phyloP scores from a whole-genome alignment of 2,888 invertebrate species.

The Drosophila hamatofila region DNA sequence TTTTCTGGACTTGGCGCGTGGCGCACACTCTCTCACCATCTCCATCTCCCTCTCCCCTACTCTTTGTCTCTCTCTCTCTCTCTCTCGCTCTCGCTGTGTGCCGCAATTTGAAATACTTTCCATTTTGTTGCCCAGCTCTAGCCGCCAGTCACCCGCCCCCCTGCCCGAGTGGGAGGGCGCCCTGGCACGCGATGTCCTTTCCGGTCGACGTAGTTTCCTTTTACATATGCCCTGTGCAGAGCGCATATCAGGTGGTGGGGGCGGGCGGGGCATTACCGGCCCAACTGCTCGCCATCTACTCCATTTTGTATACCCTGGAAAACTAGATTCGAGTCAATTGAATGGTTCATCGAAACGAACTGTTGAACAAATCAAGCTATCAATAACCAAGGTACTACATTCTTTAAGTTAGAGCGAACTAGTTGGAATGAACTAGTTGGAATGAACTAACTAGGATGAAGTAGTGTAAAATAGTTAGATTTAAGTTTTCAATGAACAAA shows the following conservation, averaged over 20 bases:
- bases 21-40: slow-evolving; percentile 34
- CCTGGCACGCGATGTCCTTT: slow-evolving; percentile 84
- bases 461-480: too few species aligned
- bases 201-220: slow-evolving; percentile 79
- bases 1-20: slow-evolving; percentile 72
- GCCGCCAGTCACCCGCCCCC: slow-evolving; percentile 6
- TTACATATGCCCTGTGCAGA: slow-evolving; percentile 40
- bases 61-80: slow-evolving; percentile 3
- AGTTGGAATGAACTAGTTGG: background rate
- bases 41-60: background rate
- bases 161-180: slow-evolving; percentile 61
- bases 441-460: background rate
- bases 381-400: too few species aligned
- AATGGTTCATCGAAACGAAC: background rate
- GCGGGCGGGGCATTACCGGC: slow-evolving; percentile 5
- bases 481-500: too few species aligned
- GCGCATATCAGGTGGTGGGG: background rate
- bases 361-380: background rate
- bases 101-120: slow-evolving; percentile 79
- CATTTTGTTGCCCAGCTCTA: slow-evolving; percentile 65
- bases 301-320: slow-evolving; percentile 17
- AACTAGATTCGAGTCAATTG: background rate
- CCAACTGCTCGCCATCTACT: slow-evolving; percentile 21
- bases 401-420: too few species aligned
- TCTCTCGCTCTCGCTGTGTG: slow-evolving; percentile 44